These are phyloP conservation scores for Carduelis carduelis DNA, from an alignment of 2,797 vertebrate species.

Conservation along the genomic window DNA sequence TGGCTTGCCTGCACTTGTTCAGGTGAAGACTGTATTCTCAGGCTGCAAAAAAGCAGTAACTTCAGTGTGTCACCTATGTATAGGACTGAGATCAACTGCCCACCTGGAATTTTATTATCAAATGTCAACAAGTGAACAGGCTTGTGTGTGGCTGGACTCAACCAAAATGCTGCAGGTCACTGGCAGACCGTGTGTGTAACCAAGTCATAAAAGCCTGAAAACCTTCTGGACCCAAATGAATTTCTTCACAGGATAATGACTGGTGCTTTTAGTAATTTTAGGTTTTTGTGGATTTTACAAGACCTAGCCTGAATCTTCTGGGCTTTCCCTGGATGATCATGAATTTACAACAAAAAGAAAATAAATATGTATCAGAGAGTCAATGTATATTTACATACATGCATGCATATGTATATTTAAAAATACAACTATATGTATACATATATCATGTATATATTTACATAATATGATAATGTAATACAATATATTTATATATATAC, in stretches of 20 bases:
- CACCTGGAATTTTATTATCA: not conserved
- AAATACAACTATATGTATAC: not conserved
- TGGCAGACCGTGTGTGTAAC: not conserved
- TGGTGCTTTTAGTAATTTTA: not conserved
- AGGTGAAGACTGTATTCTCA: not conserved
- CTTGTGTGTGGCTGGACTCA: not conserved
- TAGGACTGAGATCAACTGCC: not conserved
- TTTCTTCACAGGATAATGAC: not conserved
- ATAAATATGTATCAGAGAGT: not conserved
- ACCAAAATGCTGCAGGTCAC: not conserved
- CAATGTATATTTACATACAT: fast-evolving
- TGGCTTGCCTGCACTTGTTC: not conserved
- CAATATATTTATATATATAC: not conserved
- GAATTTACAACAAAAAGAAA: not conserved
- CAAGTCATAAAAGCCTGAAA: not conserved
- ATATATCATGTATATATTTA: not conserved
- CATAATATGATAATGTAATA: not conserved
- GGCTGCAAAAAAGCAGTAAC: not conserved
- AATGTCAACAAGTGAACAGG: not conserved
- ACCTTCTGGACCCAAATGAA: not conserved
- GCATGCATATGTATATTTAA: fast-evolving
- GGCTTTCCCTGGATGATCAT: not conserved
- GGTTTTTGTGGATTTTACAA: not conserved
- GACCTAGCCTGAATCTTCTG: not conserved
- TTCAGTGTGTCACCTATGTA: not conserved